phyloP scores from a whole-genome alignment of 2,797 vertebrate genomes.

The Danio choprae region DNA sequence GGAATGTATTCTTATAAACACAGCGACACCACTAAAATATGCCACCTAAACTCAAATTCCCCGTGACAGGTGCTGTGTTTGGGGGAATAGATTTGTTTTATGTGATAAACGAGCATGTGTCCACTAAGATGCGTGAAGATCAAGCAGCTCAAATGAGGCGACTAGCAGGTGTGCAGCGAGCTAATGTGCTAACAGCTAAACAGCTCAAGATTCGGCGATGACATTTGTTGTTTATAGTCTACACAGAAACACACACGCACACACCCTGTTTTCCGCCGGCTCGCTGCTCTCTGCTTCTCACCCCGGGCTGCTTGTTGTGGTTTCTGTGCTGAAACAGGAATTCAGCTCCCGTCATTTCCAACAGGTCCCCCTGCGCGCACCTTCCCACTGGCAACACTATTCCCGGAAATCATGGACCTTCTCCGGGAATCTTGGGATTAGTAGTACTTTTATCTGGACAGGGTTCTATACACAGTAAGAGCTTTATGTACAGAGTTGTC shows the following conservation, averaged over 20 bases:
- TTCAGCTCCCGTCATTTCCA: slow-evolving; percentile 79
- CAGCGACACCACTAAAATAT: not conserved
- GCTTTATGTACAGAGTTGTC: not conserved
- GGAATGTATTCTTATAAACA: not conserved
- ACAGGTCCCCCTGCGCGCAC: slow-evolving; percentile 74
- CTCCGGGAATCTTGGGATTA: slow-evolving; percentile 76
- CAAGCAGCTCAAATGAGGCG: slow-evolving; percentile 66
- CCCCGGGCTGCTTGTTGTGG: slow-evolving; percentile 62
- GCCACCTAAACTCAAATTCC: not conserved
- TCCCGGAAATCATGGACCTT: slow-evolving; percentile 73
- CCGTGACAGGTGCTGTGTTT: not conserved
- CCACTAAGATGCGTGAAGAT: not conserved
- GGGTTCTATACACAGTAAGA: not conserved
- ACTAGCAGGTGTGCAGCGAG: slow-evolving; percentile 65
- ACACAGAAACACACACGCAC: slow-evolving; percentile 39
- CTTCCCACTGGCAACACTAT: slow-evolving; percentile 73
- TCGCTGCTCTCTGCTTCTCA: slow-evolving; percentile 65
- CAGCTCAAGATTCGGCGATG: not conserved
- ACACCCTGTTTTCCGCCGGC: slow-evolving; percentile 68
- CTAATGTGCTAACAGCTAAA: slow-evolving; percentile 59
- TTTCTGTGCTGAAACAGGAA: slow-evolving; percentile 69
- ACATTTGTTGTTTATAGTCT: not conserved
- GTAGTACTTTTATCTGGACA: slow-evolving; percentile 59
- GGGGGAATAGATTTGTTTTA: not conserved
- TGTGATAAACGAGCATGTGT: slow-evolving; percentile 14